phyloP scores from a whole-genome alignment of 2,797 vertebrate genomes.

The Onychomys arenicola region DNA sequence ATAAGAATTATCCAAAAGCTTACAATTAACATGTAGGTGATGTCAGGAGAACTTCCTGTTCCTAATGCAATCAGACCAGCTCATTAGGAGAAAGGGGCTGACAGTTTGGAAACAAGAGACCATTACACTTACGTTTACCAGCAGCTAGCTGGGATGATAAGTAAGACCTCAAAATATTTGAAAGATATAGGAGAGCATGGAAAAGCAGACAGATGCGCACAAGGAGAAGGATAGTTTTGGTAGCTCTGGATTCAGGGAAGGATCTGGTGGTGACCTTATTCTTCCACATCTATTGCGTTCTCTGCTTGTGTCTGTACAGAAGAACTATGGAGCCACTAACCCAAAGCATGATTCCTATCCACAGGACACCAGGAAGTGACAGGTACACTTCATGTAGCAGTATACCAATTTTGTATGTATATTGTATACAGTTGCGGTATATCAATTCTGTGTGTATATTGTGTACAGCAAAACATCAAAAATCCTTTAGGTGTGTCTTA shows the following conservation, averaged over 20 bases:
- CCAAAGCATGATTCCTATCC: background rate
- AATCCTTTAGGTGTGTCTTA: background rate
- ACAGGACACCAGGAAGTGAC: background rate
- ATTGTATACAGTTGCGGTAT: background rate
- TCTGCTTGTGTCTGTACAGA: background rate
- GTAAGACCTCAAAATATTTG: background rate
- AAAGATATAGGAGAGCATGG: background rate
- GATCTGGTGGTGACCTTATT: background rate
- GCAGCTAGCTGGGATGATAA: background rate
- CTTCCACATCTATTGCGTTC: background rate
- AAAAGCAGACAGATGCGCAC: background rate
- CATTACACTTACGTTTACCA: background rate
- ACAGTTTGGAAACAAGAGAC: background rate
- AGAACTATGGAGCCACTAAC: background rate
- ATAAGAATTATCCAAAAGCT: background rate
- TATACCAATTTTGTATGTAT: background rate
- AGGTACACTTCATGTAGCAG: background rate
- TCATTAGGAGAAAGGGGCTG: background rate
- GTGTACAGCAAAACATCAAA: background rate
- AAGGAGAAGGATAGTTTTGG: background rate
- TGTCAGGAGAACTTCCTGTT: background rate
- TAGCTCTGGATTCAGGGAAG: background rate
- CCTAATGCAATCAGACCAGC: background rate
- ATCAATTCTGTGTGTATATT: background rate
- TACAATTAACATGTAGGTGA: background rate